phyloP scores from a whole-genome alignment of 2,888 invertebrate species.

The Pristionchus entomophagus region DNA sequence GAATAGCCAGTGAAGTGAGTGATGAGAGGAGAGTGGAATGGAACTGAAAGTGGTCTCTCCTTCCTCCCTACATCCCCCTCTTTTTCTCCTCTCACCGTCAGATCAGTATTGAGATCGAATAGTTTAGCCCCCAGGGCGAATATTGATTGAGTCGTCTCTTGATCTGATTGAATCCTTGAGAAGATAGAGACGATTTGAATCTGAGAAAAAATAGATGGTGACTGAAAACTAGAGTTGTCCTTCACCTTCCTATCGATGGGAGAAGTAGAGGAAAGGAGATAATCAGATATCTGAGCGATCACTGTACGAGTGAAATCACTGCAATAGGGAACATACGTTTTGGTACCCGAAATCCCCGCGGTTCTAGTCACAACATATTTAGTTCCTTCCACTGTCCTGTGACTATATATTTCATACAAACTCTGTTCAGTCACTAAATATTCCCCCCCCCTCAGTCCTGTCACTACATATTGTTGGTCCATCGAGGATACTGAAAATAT shows the following conservation, averaged over 20 bases:
- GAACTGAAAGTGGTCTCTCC: not conserved
- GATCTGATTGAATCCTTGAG: constrained; percentile 43
- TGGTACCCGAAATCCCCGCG: too few relatives aligned
- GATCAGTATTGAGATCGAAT: constrained; percentile 41
- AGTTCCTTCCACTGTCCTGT: too few relatives aligned
- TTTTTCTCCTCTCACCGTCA: not conserved
- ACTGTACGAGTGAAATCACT: constrained; percentile 84
- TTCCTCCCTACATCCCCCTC: not conserved
- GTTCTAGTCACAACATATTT: too few relatives aligned
- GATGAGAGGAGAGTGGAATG: constrained; percentile 33
- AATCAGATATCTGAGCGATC: constrained; percentile 93
- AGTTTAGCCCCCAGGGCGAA: constrained; percentile 39
- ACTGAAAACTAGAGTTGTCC: too few relatives aligned
- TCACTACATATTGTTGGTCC: too few relatives aligned
- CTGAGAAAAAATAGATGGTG: constrained; percentile 22
- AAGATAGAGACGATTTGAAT: constrained; percentile 43
- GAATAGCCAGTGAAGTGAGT: constrained; percentile 38
- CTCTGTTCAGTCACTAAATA: too few relatives aligned
- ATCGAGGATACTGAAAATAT: too few relatives aligned
- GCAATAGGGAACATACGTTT: too few relatives aligned
- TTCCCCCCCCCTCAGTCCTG: too few relatives aligned
- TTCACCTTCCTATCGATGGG: constrained; percentile 91
- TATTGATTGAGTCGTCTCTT: constrained; percentile 41
- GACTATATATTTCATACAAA: too few relatives aligned
- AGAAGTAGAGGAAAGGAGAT: constrained; percentile 93